Evolutionary conservation across 2,113 vertebrate species (phyloP).

Genomic region (Tragelaphus strepsiceros): DNA sequence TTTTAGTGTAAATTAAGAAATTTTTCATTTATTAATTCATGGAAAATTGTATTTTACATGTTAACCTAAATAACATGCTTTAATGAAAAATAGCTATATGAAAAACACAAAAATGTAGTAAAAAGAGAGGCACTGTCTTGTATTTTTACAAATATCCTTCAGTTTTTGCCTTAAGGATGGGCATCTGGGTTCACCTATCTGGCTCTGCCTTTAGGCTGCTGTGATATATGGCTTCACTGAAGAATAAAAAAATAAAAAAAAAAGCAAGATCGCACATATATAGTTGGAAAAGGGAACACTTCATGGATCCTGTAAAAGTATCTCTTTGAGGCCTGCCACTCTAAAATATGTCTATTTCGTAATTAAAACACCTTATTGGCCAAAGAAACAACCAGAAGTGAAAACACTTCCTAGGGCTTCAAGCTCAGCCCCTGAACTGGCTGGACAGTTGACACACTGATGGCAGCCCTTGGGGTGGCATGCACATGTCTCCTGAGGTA

Average conservation of each 20-base stretch:
- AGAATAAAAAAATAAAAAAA: conserved; percentile 24
- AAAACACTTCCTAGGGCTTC: not conserved
- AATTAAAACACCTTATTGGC: not conserved
- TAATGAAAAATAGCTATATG: not conserved
- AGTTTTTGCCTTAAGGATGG: not conserved
- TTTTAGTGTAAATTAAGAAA: not conserved
- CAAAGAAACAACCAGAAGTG: not conserved
- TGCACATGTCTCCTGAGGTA: not conserved
- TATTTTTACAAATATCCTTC: conserved; percentile 10
- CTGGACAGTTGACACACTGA: not conserved
- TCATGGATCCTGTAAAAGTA: not conserved
- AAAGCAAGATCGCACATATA: not conserved
- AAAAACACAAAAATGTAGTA: not conserved
- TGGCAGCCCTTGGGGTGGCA: not conserved
- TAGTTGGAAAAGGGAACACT: not conserved
- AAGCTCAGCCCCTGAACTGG: not conserved
- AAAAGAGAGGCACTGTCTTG: not conserved
- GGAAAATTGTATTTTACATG: not conserved
- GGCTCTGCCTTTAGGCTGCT: not conserved
- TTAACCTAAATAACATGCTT: not conserved
- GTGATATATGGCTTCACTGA: not conserved
- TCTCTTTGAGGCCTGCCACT: not conserved
- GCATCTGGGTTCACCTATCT: not conserved
- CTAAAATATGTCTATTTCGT: not conserved
- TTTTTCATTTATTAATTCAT: not conserved